Conservation (phyloP, 2,113 vertebrate species). For the Oreochromis aureus region DNA sequence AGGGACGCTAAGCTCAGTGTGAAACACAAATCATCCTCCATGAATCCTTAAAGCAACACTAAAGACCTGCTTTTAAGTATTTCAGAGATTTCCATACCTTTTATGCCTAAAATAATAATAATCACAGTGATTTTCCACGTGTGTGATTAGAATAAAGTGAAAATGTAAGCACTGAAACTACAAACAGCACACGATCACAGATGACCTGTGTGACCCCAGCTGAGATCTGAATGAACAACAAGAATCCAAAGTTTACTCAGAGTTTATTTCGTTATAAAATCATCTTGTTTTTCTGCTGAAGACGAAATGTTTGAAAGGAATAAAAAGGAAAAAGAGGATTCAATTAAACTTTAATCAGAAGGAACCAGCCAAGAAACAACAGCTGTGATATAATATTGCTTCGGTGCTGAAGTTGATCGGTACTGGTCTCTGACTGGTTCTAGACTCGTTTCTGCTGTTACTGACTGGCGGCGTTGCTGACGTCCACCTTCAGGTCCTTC, state of each 20-base stretch:
- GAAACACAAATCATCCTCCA: neutral
- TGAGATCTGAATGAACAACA: neutral
- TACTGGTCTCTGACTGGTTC: neutral
- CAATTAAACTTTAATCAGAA: neutral
- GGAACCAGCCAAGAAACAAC: neutral
- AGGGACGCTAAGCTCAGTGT: neutral
- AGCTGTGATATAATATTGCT: neutral
- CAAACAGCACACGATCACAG: neutral
- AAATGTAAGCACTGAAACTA: neutral
- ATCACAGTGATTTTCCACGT: neutral
- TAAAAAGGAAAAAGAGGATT: neutral
- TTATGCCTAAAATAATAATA: neutral
- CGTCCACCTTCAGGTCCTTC: conserved; percentile 83
- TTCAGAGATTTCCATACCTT: neutral
- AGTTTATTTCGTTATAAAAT: neutral
- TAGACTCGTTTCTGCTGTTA: neutral
- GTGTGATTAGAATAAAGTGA: neutral
- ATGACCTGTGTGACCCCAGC: neutral
- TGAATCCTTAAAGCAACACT: neutral
- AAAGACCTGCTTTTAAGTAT: neutral
- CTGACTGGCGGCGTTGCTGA: neutral
- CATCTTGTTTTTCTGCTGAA: neutral
- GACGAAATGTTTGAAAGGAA: neutral
- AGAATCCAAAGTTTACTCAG: neutral
- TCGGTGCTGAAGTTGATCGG: neutral